Conservation (phyloP, 2,888 invertebrate species). For the Leptopilina drosophilae region DNA sequence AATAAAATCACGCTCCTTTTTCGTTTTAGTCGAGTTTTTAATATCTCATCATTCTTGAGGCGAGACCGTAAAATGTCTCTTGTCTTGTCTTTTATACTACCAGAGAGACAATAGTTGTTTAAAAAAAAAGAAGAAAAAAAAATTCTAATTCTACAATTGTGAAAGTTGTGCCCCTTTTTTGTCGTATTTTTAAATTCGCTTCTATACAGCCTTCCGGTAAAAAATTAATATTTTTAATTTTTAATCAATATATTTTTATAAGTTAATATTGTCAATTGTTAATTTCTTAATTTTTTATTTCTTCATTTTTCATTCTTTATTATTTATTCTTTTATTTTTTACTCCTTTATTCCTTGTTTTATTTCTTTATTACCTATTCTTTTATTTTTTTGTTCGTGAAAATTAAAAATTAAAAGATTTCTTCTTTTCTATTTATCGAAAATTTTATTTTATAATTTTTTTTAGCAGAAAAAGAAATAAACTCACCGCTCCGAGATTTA, state of each 20-base stretch:
- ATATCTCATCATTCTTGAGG: constrained; percentile 55
- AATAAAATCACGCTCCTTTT: constrained; percentile 61
- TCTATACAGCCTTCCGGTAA: no score
- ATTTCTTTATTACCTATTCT: no score
- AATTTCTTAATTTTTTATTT: no score
- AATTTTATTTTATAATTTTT: no score
- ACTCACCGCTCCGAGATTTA: constrained; percentile 80
- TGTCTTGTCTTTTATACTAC: constrained; percentile 56
- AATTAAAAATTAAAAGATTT: constrained; percentile 41
- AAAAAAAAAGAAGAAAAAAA: constrained; percentile 43
- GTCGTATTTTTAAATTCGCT: neutral
- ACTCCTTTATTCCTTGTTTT: no score
- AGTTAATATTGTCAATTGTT: no score
- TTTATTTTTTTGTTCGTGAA: no score
- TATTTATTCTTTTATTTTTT: no score
- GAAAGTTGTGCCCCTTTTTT: constrained; percentile 51
- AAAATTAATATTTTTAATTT: no score
- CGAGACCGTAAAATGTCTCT: constrained; percentile 61
- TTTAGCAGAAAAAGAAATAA: neutral
- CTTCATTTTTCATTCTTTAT: no score
- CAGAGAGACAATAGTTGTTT: constrained; percentile 52
- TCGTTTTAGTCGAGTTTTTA: constrained; percentile 54
- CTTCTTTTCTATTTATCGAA: no score
- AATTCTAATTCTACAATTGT: constrained; percentile 54
- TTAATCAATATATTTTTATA: no score